Conservation (phyloP, 2,888 invertebrate genomes). For the Cotesia congregata region DNA sequence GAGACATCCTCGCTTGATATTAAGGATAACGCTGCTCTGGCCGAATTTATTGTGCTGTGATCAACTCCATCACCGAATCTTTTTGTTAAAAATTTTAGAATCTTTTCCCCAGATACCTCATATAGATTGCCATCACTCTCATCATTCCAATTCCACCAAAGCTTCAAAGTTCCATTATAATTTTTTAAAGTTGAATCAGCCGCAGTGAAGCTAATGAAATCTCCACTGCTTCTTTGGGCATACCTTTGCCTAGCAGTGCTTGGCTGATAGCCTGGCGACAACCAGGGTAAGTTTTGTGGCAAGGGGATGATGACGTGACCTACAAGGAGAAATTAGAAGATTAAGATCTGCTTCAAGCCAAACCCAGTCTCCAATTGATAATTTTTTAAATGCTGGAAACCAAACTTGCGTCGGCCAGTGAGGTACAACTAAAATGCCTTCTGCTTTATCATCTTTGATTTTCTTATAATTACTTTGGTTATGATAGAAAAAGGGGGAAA, state of each 20-base stretch:
- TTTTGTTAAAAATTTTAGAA: constrained; percentile 12
- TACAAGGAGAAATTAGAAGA: constrained; percentile 47
- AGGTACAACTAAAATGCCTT: constrained; percentile 54
- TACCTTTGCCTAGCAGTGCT: constrained; percentile 43
- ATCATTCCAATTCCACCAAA: constrained; percentile 48
- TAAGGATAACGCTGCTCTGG: constrained; percentile 27
- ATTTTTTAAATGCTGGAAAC: constrained; percentile 48
- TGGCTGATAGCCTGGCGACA: constrained; percentile 50
- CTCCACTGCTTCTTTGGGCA: constrained; percentile 39
- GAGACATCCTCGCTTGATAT: constrained; percentile 27
- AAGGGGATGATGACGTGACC: constrained; percentile 48
- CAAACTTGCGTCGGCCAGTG: constrained; percentile 52
- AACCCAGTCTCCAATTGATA: constrained; percentile 6
- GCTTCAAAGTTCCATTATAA: constrained; percentile 44
- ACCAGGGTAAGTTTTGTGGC: not conserved
- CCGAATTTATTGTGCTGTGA: constrained; percentile 19
- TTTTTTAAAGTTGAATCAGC: constrained; percentile 32
- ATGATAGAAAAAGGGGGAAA: constrained; percentile 42
- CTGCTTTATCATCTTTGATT: constrained; percentile 48
- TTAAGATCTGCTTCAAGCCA: constrained; percentile 41
- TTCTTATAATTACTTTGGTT: constrained; percentile 28
- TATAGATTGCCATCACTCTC: not conserved
- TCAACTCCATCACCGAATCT: constrained; percentile 28
- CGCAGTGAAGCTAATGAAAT: constrained; percentile 48
- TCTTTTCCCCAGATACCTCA: constrained; percentile 15